Base-by-base conservation (phyloP, 1,140 invertebrate genomes). In the Stegodyphus mimosarum region DNA sequence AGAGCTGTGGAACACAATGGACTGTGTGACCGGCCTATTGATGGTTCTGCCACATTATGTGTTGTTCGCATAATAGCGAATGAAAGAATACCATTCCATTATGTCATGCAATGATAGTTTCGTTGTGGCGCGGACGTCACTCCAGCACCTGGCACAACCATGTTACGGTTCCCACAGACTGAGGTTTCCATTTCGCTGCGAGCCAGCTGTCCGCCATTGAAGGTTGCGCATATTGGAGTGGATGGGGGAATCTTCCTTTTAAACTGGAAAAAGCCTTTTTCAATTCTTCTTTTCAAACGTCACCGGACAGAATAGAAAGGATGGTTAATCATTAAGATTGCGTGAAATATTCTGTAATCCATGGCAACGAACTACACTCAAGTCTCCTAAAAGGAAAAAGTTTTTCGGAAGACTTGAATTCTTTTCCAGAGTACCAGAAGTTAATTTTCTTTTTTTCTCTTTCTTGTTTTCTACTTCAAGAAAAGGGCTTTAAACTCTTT, bases 1-100 rank as follows among this genome's bases (percentile, higher is more conserved):
- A 84, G 81, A 75, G 55, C 81, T 73, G 70, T 69, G 49, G 3
- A 15, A 50, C 60, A 84, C 81, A 84, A 84, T 69, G 73, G 64
- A 17, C 63, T 50, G 55, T 81, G 79, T 81, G 79, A 81, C 79
- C 70, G 55, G 79, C 33, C 81, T 53, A 83, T 83, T 83, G 53
- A 83, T 50, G 55, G 55, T 18, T 10, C 80, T 84, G 81, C 81
- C 81, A 84, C 81, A 84, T 84, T 76, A 84, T 69, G 81, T 84
- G 81, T 74, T 74, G 80, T 66, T n/a, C 80, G 69, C 60, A 83
- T 74, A 83, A 83, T 83, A 64, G 80, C 17, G 60, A 83, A 74
- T 83, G 63, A 83, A 63, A 67, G 80, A 83, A 83, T 83, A 83
- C 71, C 69, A 72, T 80, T 80, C 53, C 53, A 73, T 83, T 83